Evolutionary conservation across 2,888 invertebrate species (phyloP).

Genomic region (Epinotia ramella): DNA sequence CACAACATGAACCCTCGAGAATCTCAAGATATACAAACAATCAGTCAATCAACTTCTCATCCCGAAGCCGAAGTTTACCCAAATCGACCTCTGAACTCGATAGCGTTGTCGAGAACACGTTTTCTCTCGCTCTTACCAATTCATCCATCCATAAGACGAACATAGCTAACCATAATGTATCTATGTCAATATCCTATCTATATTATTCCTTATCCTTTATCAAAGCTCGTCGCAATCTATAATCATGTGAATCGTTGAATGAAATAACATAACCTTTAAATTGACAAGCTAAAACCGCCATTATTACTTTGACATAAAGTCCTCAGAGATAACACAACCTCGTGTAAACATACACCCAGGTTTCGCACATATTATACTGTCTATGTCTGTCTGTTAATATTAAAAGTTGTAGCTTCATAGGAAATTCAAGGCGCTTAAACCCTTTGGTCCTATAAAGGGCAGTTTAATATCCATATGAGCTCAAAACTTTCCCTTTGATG

Average conservation of each 20-base stretch:
- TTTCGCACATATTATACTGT: slow-evolving; percentile 17
- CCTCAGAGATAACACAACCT: neutral
- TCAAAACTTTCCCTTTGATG: slow-evolving; percentile 41
- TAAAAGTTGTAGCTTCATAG: neutral
- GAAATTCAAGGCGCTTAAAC: neutral
- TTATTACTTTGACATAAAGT: neutral
- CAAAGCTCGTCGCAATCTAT: neutral
- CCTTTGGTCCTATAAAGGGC: neutral
- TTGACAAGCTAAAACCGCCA: neutral
- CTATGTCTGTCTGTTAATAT: neutral
- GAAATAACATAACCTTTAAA: neutral
- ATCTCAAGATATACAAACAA: no score
- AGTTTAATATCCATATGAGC: slow-evolving; percentile 22
- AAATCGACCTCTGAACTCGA: neutral
- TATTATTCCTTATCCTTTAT: neutral
- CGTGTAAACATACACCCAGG: neutral
- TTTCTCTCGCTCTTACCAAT: neutral
- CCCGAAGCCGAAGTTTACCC: neutral
- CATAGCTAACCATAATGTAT: neutral
- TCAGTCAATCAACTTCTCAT: neutral
- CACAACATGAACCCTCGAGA: no score
- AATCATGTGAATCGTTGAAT: neutral
- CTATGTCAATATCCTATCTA: neutral
- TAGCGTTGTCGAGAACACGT: neutral
- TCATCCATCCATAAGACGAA: neutral